Base-by-base conservation (phyloP, 2,113 vertebrate genomes). In the Xerus inauris region DNA sequence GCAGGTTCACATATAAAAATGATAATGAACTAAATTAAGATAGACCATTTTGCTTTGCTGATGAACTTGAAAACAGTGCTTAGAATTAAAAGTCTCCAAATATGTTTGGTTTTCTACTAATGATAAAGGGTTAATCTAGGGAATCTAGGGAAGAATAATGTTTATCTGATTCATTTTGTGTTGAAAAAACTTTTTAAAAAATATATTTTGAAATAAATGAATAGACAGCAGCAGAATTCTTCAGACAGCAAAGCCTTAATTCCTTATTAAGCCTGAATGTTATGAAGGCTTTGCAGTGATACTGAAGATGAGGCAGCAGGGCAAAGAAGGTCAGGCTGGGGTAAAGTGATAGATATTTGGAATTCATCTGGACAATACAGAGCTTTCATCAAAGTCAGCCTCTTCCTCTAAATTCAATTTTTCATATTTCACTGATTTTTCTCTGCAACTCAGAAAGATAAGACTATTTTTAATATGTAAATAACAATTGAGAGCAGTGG, bases 1-100 rank as follows among this genome's bases (percentile, higher is more conserved):
- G 98, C 98, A 98, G 97, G 96, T 93, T 96, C 93, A 85, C 95
- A 97, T 87, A 96, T 94, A 97, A 96, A 28, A 86, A 97, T 94
- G 0, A 0, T 97, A 98, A 98, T 97, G 94, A 98, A 94, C 97
- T 94, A 98, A 98, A 98, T 98, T 97, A 97, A 97, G 96, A 98
- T 0, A 10, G 87, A 94, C 71, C 0, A 3, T 94, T 97, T 97
- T 97, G 98, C 94, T 97, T 94, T 97, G 97, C 0, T 2, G 97
- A 92, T 84, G 93, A 98, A 97, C 89, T 96, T 57, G 94, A 97
- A 80, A 96, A 97, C 96, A 92, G 49, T 5, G 0, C 76, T 97
- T 76, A 89, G 0, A 82, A 83, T 94, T 95, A 94, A 97, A 97
- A 96, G 87, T 96, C 93, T 96, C 97, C 95, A 98, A 95, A 84